Evolutionary conservation across 2,797 vertebrate species (phyloP), one percentile per base, ranked within the genome.

Genomic region (Phataginus tetradactyla): DNA sequence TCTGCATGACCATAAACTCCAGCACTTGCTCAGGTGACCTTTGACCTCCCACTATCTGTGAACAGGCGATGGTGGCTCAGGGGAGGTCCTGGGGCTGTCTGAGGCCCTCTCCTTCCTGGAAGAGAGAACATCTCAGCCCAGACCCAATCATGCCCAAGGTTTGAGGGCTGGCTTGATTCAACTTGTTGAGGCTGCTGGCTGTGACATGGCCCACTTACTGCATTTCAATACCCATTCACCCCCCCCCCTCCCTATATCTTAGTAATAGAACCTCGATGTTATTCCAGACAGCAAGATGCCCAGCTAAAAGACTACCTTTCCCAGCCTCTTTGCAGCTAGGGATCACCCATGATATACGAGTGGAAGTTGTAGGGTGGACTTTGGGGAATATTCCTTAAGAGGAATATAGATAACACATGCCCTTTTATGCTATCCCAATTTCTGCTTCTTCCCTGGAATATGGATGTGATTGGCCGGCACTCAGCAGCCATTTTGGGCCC

Each of bases 241-340:
- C 18, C 57, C 20, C 7, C 63, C 10, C 13, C 18, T 51, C 20
- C 7, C 68, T 39, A 45, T 45, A 49, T 59, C 53, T 94, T 86
- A 49, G 68, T 91, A 74, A 77, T 7, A 87, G 72, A 80, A 61
- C 21, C 5, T 91, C 29, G 3, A 0, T 45, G 92, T 90, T 71
- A 88, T 96, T 95, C 32, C 6, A 66, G 59, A 72, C 45, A 77
- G 83, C 79, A 91, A 89, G 83, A 86, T 45, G 25, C 2, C 25
- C 37, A 91, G 25, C 32, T 93, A 55, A 94, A 96, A 96, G 63
- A 91, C 27, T 86, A 49, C 32, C 86, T 84, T 96, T 96, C 66
- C 37, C 66, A 74, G 55, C 11, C 5, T 95, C 57, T 32, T 80
- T 87, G 69, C 17, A 91, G 57, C 37, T 72, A 86, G 39, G 89